These are phyloP conservation scores for Pterostichus madidus DNA, from an alignment of 2,888 invertebrate species.

Conservation along the genomic window DNA sequence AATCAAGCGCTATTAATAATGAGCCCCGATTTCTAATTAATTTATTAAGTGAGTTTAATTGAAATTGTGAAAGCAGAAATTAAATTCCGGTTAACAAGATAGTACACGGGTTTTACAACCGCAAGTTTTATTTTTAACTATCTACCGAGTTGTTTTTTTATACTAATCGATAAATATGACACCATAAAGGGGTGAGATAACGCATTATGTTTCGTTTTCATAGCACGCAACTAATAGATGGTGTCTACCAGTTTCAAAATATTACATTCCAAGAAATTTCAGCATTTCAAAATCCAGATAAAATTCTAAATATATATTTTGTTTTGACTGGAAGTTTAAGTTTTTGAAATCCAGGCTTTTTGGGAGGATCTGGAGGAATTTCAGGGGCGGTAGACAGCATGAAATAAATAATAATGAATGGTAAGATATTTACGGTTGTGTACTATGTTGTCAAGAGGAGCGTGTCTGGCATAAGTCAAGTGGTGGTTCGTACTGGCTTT, in stretches of 20 bases:
- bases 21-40: constrained; percentile 14
- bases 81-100: constrained; percentile 11
- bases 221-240: constrained; percentile 2
- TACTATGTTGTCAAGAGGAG: constrained; percentile 14
- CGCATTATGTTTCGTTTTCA: constrained; percentile 3
- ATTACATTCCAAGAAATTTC: too few species aligned
- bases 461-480: constrained; percentile 3
- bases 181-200: constrained; percentile 26
- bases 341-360: too few species aligned
- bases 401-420: too few species aligned
- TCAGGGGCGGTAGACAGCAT: too few species aligned
- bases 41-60: constrained; percentile 29
- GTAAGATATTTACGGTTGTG: background rate
- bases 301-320: too few species aligned
- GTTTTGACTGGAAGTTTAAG: too few species aligned
- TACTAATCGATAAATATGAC: constrained; percentile 31
- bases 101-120: constrained; percentile 27
- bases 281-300: too few species aligned
- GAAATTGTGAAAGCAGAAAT: constrained; percentile 20
- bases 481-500: constrained; percentile 76
- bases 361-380: too few species aligned
- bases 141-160: background rate
- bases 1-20: constrained; percentile 37
- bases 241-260: too few species aligned
- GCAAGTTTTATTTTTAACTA: background rate